phyloP scores from a whole-genome alignment of 2,888 invertebrate genomes.

The Sylvicola cinctus region DNA sequence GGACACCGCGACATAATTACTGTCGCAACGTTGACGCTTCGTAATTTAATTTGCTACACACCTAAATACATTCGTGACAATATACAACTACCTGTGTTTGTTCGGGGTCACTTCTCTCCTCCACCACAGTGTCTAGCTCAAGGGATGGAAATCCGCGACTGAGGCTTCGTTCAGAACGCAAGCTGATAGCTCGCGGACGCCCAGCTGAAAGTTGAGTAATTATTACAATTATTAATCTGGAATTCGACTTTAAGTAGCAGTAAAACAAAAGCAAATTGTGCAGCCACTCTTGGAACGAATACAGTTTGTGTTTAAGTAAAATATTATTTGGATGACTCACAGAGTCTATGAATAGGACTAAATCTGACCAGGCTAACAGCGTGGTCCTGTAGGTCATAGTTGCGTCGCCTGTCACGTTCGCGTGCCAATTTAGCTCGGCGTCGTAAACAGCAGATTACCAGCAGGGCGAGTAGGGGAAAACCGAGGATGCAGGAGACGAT shows the following conservation, averaged over 20 bases:
- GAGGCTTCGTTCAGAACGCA: conserved; percentile 41
- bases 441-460: conserved; percentile 70
- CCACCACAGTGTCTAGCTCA: conserved; percentile 66
- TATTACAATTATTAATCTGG: not conserved
- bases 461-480: conserved; percentile 65
- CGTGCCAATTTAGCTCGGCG: conserved; percentile 66
- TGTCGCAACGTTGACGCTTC: not conserved
- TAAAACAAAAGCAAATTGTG: too few relatives aligned
- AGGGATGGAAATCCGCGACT: conserved; percentile 55
- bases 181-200: conserved; percentile 29
- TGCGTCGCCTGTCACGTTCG: conserved; percentile 59
- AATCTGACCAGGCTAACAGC: conserved; percentile 62
- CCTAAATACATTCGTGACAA: not conserved
- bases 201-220: not conserved
- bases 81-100: conserved; percentile 36
- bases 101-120: conserved; percentile 61
- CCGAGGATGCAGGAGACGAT: conserved; percentile 80
- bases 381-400: conserved; percentile 64
- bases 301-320: too few relatives aligned
- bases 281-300: too few relatives aligned
- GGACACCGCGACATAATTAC: too few relatives aligned
- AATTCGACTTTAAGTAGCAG: too few relatives aligned
- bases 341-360: conserved; percentile 49
- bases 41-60: not conserved
- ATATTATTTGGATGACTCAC: too few relatives aligned